These are phyloP conservation scores for Catostomus latipinnis DNA, from an alignment of 2,797 vertebrate species.

Conservation along the genomic window DNA sequence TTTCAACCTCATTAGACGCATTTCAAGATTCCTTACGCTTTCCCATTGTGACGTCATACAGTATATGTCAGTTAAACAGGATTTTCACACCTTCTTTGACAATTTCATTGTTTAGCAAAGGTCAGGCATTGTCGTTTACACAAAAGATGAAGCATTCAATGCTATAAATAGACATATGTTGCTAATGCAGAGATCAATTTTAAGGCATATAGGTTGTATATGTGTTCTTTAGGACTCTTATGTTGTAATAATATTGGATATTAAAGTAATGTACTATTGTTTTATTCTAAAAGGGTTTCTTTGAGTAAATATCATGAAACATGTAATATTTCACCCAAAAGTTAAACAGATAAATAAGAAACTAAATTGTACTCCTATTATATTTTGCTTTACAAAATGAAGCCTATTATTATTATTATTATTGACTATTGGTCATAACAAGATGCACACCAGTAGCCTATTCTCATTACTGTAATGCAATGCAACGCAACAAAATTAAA, in stretches of 20 bases:
- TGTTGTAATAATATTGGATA: not conserved
- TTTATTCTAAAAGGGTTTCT: too few species aligned
- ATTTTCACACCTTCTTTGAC: conserved; percentile 21
- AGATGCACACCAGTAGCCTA: too few species aligned
- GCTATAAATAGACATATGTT: not conserved
- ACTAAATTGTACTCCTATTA: not conserved
- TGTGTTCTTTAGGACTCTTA: not conserved
- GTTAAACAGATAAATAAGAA: not conserved
- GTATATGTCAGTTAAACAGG: not conserved
- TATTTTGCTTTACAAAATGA: too few species aligned
- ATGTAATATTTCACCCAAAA: not conserved
- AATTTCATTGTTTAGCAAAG: conserved; percentile 24
- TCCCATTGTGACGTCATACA: not conserved
- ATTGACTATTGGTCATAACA: too few species aligned
- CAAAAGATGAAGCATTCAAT: conserved; percentile 10
- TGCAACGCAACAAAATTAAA: too few species aligned
- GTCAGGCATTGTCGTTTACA: conserved; percentile 38
- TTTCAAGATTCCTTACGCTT: not conserved
- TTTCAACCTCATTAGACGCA: not conserved
- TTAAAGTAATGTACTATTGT: too few species aligned
- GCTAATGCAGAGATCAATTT: not conserved
- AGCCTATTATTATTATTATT: too few species aligned
- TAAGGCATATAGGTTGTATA: not conserved
- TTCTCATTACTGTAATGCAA: too few species aligned
- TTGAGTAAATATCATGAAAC: not conserved